Evolutionary conservation across 2,113 vertebrate genomes (phyloP).

Genomic region (Rutilus rutilus): DNA sequence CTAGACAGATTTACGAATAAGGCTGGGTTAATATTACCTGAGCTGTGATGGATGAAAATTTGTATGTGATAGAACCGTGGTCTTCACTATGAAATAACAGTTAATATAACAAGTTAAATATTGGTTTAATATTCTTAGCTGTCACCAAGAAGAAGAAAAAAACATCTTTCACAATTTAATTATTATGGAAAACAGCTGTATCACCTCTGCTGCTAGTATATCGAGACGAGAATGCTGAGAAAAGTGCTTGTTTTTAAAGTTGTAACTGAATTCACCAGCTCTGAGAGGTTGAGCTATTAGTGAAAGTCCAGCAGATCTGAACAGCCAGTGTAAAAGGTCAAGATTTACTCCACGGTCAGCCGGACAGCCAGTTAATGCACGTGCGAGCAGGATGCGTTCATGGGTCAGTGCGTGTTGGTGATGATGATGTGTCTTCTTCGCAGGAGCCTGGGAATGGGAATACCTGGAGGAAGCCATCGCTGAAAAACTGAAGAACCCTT

Average conservation of each 20-base stretch:
- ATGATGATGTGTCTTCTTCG: conserved; percentile 33
- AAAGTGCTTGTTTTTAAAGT: conserved; percentile 1
- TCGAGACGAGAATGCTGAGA: background rate
- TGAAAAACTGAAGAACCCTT: conserved; percentile 87
- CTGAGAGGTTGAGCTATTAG: conserved; percentile 11
- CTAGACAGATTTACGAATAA: conserved; percentile 1
- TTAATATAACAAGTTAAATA: background rate
- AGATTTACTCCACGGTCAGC: conserved; percentile 13
- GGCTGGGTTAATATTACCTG: background rate
- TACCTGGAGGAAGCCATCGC: conserved; percentile 87
- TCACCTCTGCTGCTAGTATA: background rate
- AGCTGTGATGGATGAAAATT: background rate
- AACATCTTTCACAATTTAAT: background rate
- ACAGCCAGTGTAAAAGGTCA: background rate
- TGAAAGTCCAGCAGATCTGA: conserved; percentile 9
- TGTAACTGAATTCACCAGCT: background rate
- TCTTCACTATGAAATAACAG: background rate
- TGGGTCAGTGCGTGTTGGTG: conserved; percentile 35
- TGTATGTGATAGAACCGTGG: background rate
- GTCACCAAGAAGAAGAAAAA: background rate
- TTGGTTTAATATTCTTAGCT: background rate
- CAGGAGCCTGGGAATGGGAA: conserved; percentile 94
- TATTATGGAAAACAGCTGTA: background rate
- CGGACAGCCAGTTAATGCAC: conserved; percentile 32
- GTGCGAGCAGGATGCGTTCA: conserved; percentile 33